Conservation (phyloP, 2,113 vertebrate species). For the Ivindomyrus marchei region DNA sequence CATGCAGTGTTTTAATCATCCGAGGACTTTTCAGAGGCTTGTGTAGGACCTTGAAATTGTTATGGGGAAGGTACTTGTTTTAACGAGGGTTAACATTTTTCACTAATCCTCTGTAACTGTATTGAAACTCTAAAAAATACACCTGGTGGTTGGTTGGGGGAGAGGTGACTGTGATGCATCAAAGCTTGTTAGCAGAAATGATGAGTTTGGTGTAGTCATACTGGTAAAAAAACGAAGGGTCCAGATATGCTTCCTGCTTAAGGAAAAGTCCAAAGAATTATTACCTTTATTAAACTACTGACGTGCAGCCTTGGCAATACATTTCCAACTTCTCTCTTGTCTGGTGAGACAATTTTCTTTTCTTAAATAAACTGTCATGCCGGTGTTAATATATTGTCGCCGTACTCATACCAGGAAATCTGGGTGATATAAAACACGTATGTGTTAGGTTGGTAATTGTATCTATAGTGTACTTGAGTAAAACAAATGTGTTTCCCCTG, state of each 20-base stretch:
- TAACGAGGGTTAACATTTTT: slow-evolving; percentile 34
- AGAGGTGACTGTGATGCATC: slow-evolving; percentile 10
- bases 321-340: slow-evolving; percentile 77
- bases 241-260: slow-evolving; percentile 76
- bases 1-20: slow-evolving; percentile 35
- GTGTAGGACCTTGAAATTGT: slow-evolving; percentile 31
- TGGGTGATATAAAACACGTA: slow-evolving; percentile 99
- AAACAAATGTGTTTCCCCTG: slow-evolving; percentile 98
- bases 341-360: slow-evolving; percentile 99
- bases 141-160: background rate
- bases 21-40: slow-evolving; percentile 13
- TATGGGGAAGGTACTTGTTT: slow-evolving; percentile 29
- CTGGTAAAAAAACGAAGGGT: slow-evolving; percentile 58
- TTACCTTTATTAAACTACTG: slow-evolving; percentile 92
- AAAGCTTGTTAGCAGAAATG: slow-evolving; percentile 38
- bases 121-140: slow-evolving; percentile 2
- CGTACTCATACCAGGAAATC: slow-evolving; percentile 81
- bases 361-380: slow-evolving; percentile 99
- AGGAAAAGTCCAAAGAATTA: slow-evolving; percentile 83
- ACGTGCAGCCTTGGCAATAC: slow-evolving; percentile 85
- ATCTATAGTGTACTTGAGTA: slow-evolving; percentile 99
- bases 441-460: slow-evolving; percentile 99
- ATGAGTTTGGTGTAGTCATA: slow-evolving; percentile 69
- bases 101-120: slow-evolving; percentile 11
- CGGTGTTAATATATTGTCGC: slow-evolving; percentile 99